Base-by-base conservation (phyloP, 2,113 vertebrate species). In the Misgurnus mizolepis region DNA sequence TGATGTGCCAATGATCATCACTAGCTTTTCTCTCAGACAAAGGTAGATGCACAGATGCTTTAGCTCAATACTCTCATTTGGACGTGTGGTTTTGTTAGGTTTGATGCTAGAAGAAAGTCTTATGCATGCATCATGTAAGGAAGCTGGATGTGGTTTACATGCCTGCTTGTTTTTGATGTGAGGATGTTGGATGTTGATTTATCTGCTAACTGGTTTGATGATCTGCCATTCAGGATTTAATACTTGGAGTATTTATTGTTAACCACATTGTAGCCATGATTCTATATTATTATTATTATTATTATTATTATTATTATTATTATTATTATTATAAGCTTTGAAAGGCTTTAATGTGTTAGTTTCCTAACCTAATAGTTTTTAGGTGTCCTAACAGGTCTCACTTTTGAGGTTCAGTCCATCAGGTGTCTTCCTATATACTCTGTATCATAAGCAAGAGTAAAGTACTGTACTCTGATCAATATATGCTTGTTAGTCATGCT, bases 381-480 rank as follows among this genome's bases (percentile, higher is more conserved):
- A 10, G 22, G 22, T 8, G 41, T 9, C 53, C 8, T 56, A 7
- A 41, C 3, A 43, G 53, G n/a, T 10, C 45, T 15, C 40, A 60
- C 70, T 60, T 22, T 5, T 58, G 40, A 60, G n/a, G 10, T 22
- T 27, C 41, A 12, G 7, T 45, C 22, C 15, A 56, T 56, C 7
- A 56, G 55, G 12, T n/a, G 68, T 39, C 14, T 50, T 71, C n/a
- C 39, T 7, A 10, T 55, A n/a, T 34, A 34, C 34, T 41, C 5
- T 6, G 7, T 43, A 58, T 39, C 9, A 43, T 39, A 27, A 49
- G 22, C 9, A 11, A 47, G 56, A 47, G 18, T 71, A 2, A 2
- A 45, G 71, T 61, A 18, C 40, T 74, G 56, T 47, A 75, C 41
- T 22, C 56, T 75, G 22, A 49, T 75, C 58, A 34, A 47, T 62